Evolutionary conservation across 2,113 vertebrate genomes (phyloP).

Genomic region (Hippoglossus stenolepis): DNA sequence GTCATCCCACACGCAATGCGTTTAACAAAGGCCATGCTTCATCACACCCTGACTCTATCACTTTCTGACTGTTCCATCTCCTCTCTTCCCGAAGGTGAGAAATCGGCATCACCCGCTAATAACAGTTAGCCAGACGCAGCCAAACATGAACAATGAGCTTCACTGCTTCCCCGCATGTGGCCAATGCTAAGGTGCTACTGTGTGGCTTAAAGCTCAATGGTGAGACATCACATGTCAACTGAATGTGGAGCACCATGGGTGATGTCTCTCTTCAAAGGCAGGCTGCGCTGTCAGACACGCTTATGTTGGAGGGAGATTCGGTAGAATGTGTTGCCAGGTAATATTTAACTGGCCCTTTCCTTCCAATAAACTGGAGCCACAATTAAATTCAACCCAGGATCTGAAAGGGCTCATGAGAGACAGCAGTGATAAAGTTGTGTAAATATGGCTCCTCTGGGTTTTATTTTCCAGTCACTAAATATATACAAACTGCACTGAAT

Average conservation of each 20-base stretch:
- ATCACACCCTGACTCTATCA: neutral
- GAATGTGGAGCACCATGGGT: constrained; percentile 57
- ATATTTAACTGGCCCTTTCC: constrained; percentile 11
- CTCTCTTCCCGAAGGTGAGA: neutral
- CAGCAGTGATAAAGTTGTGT: neutral
- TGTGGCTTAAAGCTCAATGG: constrained; percentile 23
- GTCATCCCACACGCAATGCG: constrained; percentile 21
- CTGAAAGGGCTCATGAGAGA: neutral
- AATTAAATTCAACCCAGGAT: constrained; percentile 7
- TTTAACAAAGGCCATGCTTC: constrained; percentile 5
- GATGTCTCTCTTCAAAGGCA: constrained; percentile 61
- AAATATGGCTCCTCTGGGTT: neutral
- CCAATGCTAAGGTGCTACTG: constrained; percentile 21
- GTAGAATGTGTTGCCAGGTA: constrained; percentile 16
- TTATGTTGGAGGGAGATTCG: constrained; percentile 38
- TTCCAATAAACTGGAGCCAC: neutral
- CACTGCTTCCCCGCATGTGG: neutral
- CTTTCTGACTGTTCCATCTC: neutral
- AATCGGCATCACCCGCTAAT: constrained; percentile 1
- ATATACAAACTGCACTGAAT: neutral
- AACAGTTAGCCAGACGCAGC: neutral
- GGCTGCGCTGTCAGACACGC: constrained; percentile 45
- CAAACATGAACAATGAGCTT: constrained; percentile 22
- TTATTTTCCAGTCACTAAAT: constrained; percentile 27
- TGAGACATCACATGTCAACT: constrained; percentile 53